Conservation (phyloP, 2,888 invertebrate genomes). For the Cheilosia soror region DNA sequence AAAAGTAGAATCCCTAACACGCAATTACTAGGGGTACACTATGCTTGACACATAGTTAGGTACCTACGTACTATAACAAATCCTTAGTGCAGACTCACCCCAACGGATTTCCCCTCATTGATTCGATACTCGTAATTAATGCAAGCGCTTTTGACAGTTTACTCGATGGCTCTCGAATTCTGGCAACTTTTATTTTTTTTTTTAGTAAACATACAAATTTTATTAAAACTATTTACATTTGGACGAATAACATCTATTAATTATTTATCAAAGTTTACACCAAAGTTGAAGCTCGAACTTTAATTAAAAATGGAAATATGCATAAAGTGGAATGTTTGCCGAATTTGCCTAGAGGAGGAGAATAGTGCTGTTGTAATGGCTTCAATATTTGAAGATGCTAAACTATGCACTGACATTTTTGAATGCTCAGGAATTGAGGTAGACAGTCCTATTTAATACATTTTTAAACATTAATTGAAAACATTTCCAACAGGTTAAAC, state of each 20-base stretch:
- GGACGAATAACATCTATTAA: background rate
- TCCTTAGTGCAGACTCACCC: constrained; percentile 1
- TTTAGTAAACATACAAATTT: constrained; percentile 64
- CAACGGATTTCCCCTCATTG: background rate
- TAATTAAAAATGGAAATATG: constrained; percentile 79
- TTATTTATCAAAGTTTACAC: background rate
- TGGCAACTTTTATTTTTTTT: constrained; percentile 12
- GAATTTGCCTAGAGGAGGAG: constrained; percentile 78
- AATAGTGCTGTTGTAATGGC: constrained; percentile 49
- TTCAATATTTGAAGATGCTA: constrained; percentile 72
- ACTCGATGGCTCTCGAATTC: background rate
- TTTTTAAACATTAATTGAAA: background rate
- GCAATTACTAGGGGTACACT: too few relatives aligned
- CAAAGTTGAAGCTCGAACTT: constrained; percentile 26
- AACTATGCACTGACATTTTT: constrained; percentile 75
- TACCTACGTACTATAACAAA: too few relatives aligned
- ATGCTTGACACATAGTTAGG: too few relatives aligned
- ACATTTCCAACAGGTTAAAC: constrained; percentile 76
- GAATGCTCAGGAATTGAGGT: constrained; percentile 76
- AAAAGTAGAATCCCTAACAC: too few relatives aligned
- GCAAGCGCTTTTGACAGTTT: constrained; percentile 34
- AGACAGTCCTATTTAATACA: background rate
- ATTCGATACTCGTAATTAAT: constrained; percentile 59
- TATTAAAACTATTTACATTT: background rate
- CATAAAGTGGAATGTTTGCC: constrained; percentile 81